Percentiles rank a stretch among this genome's conserved stretches.
Conservation (phyloP, 2,797 vertebrate species). For the Macrochelys suwanniensis region DNA sequence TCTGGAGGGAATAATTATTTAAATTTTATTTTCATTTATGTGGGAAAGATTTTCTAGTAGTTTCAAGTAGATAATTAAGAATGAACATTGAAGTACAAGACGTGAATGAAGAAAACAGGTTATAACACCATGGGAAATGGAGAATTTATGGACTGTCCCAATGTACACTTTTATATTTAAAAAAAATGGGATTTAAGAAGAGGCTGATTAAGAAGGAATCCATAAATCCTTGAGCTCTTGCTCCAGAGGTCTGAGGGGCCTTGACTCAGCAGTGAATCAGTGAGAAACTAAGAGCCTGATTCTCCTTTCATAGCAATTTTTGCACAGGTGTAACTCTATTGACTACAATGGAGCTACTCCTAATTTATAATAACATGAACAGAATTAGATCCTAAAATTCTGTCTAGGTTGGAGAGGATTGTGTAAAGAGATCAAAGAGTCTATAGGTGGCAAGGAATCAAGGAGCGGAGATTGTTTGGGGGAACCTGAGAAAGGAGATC, state of each 20-base stretch:
- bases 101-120: conserved; percentile 39
- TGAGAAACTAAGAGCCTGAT: not conserved
- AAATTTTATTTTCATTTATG: conserved; percentile 53
- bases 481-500: not conserved
- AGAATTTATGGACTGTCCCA: conserved; percentile 7
- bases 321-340: not conserved
- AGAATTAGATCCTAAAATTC: conserved; percentile 4
- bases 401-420: not conserved
- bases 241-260: not conserved
- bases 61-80: conserved; percentile 47
- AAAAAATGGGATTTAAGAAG: not conserved
- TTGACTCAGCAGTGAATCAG: not conserved
- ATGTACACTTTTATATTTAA: not conserved
- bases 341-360: not conserved
- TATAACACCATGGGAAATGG: not conserved
- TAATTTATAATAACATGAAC: not conserved
- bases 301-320: not conserved
- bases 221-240: not conserved
- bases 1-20: conserved; percentile 61
- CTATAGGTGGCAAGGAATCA: not conserved
- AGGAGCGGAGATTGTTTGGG: not conserved
- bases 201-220: not conserved
- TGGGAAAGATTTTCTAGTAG: conserved; percentile 38
- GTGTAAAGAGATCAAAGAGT: conserved; percentile 25
- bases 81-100: conserved; percentile 22